A percentile compares a stretch with the other conserved stretches of the same genome.
phyloP scores from a whole-genome alignment of 2,888 invertebrate species.

The Podabrus alpinus region DNA sequence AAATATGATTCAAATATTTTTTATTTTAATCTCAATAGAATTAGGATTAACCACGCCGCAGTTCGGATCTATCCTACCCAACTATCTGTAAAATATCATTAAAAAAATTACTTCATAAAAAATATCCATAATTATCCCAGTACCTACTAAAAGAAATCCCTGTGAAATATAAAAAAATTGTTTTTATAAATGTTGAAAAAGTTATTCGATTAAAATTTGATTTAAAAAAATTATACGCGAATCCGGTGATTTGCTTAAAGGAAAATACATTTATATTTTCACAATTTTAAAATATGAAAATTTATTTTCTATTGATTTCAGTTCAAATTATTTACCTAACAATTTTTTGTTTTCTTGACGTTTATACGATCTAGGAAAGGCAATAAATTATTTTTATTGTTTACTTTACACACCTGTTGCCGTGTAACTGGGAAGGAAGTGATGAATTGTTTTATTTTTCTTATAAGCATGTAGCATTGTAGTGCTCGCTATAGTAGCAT shows the following conservation, averaged over 20 bases:
- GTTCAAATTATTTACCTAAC: background rate
- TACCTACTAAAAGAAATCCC: too few relatives aligned
- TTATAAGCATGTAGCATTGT: background rate
- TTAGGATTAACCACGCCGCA: too few relatives aligned
- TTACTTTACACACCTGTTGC: background rate
- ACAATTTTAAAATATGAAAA: background rate
- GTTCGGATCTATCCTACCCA: too few relatives aligned
- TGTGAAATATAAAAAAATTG: too few relatives aligned
- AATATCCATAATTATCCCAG: too few relatives aligned
- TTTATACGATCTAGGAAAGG: background rate
- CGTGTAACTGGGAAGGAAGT: background rate
- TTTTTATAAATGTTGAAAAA: background rate
- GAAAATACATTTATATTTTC: background rate
- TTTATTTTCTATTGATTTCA: background rate
- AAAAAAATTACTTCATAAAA: too few relatives aligned
- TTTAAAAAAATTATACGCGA: background rate
- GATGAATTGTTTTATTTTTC: background rate
- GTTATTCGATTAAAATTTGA: background rate
- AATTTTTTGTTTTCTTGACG: background rate
- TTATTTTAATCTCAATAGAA: too few relatives aligned
- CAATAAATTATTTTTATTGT: background rate
- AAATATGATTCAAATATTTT: too few relatives aligned
- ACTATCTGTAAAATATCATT: too few relatives aligned
- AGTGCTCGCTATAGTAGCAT: background rate
- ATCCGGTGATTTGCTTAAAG: background rate